Evolutionary conservation across 2,888 invertebrate genomes (phyloP).

Genomic region (Hipparchia semele): DNA sequence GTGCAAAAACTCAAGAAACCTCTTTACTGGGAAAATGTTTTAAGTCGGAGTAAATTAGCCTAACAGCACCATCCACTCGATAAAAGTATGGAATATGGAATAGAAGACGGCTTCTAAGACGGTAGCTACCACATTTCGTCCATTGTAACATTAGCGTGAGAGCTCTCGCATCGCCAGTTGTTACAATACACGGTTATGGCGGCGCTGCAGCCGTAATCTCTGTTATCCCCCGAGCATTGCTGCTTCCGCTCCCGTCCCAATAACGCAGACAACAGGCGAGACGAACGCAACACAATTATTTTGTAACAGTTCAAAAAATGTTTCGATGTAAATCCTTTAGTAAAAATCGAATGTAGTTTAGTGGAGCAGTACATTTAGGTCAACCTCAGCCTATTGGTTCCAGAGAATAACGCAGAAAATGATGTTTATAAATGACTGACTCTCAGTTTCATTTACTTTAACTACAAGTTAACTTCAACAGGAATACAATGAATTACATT

Average conservation of each 20-base stretch:
- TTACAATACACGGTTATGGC: slow-evolving; percentile 28
- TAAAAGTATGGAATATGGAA: slow-evolving; percentile 5
- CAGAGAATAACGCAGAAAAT: too few relatives aligned
- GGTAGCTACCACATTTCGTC: slow-evolving; percentile 10
- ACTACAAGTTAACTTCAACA: too few relatives aligned
- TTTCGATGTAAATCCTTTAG: too few relatives aligned
- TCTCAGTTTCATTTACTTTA: too few relatives aligned
- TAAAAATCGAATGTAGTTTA: too few relatives aligned
- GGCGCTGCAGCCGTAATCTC: slow-evolving; percentile 34
- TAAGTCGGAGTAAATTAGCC: neutral
- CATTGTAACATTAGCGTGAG: slow-evolving; percentile 34
- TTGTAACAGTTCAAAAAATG: too few relatives aligned
- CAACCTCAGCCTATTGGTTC: too few relatives aligned
- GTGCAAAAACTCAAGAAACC: too few relatives aligned
- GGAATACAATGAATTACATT: too few relatives aligned
- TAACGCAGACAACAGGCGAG: slow-evolving; percentile 11
- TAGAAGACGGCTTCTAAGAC: slow-evolving; percentile 3
- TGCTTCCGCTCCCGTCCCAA: slow-evolving; percentile 38
- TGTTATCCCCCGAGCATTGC: slow-evolving; percentile 40
- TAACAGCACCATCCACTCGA: neutral
- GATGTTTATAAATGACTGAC: too few relatives aligned
- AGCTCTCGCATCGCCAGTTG: slow-evolving; percentile 26
- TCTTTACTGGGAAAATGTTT: neutral
- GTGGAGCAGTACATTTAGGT: too few relatives aligned
- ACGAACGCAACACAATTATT: neutral